Conservation (phyloP, 2,113 vertebrate species). For the Noturus placidus region DNA sequence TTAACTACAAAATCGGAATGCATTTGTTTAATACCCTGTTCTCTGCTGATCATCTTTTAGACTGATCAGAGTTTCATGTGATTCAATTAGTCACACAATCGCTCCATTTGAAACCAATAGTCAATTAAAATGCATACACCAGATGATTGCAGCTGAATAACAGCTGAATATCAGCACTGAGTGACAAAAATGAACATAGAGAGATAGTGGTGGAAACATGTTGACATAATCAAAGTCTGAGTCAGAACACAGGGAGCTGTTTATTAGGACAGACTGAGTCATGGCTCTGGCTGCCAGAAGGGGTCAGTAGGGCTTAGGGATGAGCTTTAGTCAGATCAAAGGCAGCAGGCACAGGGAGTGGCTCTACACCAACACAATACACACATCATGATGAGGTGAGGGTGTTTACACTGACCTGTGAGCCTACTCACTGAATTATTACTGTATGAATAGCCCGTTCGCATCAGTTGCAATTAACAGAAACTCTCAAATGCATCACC, state of each 20-base stretch:
- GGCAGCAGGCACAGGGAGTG: constrained; percentile 40
- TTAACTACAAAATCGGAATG: not conserved
- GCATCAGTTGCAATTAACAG: not conserved
- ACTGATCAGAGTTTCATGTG: too few relatives aligned
- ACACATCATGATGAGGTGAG: not conserved
- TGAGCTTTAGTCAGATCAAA: constrained; percentile 24
- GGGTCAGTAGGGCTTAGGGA: constrained; percentile 38
- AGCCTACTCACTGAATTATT: not conserved
- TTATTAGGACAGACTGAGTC: constrained; percentile 24
- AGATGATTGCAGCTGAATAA: constrained; percentile 13
- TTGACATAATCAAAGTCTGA: constrained; percentile 12
- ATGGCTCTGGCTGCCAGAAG: constrained; percentile 42
- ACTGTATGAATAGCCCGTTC: not conserved
- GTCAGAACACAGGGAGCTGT: constrained; percentile 33
- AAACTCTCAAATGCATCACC: not conserved
- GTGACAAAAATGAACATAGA: constrained; percentile 4
- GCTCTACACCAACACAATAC: constrained; percentile 11
- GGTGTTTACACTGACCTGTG: not conserved
- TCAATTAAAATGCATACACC: not conserved
- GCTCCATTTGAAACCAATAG: not conserved
- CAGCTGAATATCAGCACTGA: constrained; percentile 19
- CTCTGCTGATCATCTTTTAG: not conserved
- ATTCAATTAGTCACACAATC: not conserved
- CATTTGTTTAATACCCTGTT: not conserved
- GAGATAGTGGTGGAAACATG: constrained; percentile 38